phyloP scores from a whole-genome alignment of 2,888 invertebrate genomes.

The Galerucella calmariensis region DNA sequence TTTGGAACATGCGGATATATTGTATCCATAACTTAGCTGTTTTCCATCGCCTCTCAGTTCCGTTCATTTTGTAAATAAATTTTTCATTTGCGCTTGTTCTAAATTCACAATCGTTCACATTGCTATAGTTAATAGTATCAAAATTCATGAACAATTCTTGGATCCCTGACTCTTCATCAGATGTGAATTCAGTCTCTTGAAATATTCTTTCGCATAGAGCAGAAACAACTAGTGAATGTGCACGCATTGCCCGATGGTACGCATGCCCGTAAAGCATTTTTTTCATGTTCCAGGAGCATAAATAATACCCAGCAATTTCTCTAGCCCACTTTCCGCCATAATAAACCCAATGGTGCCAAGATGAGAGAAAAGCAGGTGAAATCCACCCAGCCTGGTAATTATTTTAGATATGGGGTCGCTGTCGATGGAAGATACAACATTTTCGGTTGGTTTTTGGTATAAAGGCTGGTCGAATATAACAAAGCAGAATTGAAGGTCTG shows the following conservation, averaged over 20 bases:
- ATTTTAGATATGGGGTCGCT: neutral
- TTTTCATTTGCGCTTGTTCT: no score
- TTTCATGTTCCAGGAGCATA: neutral
- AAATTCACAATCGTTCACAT: no score
- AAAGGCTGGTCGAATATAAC: conserved; percentile 8
- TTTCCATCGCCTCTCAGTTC: no score
- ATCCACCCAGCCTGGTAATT: conserved; percentile 1
- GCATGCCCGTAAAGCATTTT: neutral
- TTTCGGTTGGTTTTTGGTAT: neutral
- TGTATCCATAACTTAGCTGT: neutral
- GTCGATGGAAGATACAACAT: neutral
- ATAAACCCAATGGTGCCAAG: conserved; percentile 1
- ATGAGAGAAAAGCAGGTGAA: conserved; percentile 7
- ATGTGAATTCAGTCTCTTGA: no score
- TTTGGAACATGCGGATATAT: neutral
- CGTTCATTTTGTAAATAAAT: no score
- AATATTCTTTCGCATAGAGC: conserved; percentile 14
- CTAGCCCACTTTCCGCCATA: neutral
- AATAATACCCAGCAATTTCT: neutral
- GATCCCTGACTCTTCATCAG: no score
- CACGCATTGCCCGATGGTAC: conserved; percentile 4
- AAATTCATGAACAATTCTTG: no score
- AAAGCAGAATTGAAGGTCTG: conserved; percentile 1
- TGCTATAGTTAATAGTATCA: no score
- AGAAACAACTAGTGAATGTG: conserved; percentile 10